Evolutionary conservation across 2,888 invertebrate genomes (phyloP).

Genomic region (Morinoia aosen): DNA sequence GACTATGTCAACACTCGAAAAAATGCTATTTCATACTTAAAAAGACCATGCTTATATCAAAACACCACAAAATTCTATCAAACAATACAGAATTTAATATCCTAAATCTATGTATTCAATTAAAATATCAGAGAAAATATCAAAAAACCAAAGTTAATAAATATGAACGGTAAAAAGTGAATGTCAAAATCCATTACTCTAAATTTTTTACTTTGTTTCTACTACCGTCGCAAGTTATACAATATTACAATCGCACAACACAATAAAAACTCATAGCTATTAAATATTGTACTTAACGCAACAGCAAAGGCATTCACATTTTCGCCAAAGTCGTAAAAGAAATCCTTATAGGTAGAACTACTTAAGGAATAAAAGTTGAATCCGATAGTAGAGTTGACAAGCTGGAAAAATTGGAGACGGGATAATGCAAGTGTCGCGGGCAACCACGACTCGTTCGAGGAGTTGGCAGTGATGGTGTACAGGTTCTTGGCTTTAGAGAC

Average conservation of each 20-base stretch:
- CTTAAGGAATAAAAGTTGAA: conserved; percentile 55
- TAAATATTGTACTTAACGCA: neutral
- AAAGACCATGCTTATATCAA: too few relatives aligned
- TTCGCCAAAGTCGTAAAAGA: neutral
- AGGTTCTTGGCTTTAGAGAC: conserved; percentile 55
- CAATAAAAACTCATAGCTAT: conserved; percentile 1
- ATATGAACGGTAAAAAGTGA: neutral
- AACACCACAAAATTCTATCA: too few relatives aligned
- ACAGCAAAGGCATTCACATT: neutral
- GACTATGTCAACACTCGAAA: too few relatives aligned
- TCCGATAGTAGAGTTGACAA: conserved; percentile 36
- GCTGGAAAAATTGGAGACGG: conserved; percentile 50
- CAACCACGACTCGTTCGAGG: conserved; percentile 43
- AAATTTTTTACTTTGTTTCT: neutral
- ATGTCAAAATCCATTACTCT: neutral
- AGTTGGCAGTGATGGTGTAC: conserved; percentile 45
- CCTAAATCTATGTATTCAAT: too few relatives aligned
- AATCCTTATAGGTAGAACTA: neutral
- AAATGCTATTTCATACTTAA: too few relatives aligned
- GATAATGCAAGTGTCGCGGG: conserved; percentile 57
- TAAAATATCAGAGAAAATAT: too few relatives aligned
- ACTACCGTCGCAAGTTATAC: neutral
- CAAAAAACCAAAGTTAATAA: neutral
- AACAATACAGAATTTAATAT: too few relatives aligned
- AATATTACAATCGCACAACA: conserved; percentile 9